Conservation (phyloP, 2,797 vertebrate species). For the Potorous gilbertii region DNA sequence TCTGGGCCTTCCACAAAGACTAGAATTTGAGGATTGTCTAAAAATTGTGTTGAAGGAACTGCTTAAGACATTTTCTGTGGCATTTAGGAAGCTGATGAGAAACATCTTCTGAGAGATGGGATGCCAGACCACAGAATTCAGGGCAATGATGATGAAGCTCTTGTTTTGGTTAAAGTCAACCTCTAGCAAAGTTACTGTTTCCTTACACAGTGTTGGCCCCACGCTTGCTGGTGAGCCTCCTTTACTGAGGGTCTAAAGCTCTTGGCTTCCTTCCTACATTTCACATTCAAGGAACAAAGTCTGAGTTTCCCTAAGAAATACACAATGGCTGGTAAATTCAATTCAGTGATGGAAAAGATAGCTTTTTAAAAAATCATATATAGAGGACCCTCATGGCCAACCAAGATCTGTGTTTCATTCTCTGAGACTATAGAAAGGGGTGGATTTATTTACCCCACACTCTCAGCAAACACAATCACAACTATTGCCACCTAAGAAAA, state of each 20-base stretch:
- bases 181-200: neutral
- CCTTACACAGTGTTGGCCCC: neutral
- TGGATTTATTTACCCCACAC: neutral
- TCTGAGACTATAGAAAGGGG: too few relatives aligned
- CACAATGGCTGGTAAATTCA: too few relatives aligned
- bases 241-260: constrained; percentile 72
- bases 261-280: neutral
- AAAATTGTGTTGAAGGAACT: neutral
- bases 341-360: too few relatives aligned
- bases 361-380: too few relatives aligned
- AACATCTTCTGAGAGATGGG: too few relatives aligned
- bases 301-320: neutral
- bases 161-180: neutral
- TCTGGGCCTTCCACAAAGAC: neutral
- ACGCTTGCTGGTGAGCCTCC: constrained; percentile 37
- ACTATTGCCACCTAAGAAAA: neutral
- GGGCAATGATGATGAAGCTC: too few relatives aligned
- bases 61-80: neutral
- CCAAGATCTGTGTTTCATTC: too few relatives aligned
- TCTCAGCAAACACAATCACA: neutral
- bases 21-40: neutral
- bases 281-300: neutral
- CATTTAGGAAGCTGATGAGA: neutral
- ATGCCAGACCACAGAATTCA: too few relatives aligned
- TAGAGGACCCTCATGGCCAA: too few relatives aligned